Percentiles rank a stretch among this genome's conserved stretches.
These are phyloP conservation scores for Euschistus heros DNA, from an alignment of 1,140 invertebrate species.

Conservation along the genomic window DNA sequence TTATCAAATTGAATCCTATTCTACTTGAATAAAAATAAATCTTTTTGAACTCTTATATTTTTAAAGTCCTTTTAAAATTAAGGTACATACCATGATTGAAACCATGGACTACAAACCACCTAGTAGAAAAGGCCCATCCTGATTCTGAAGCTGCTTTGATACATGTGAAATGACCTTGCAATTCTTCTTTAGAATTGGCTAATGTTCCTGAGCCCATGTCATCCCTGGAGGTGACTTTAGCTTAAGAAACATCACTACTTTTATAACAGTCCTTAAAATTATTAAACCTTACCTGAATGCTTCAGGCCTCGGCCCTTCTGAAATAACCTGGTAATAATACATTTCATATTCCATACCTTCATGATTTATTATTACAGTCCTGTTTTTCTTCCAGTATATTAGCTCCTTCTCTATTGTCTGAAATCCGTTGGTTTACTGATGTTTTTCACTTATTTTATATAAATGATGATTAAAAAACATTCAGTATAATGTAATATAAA, in stretches of 20 bases:
- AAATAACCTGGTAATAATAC: constrained; percentile 59
- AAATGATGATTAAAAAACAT: no score
- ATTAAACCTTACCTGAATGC: constrained; percentile 75
- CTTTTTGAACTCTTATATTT: no score
- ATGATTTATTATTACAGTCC: constrained; percentile 51
- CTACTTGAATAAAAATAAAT: no score
- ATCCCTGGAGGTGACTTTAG: constrained; percentile 53
- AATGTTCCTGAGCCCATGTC: constrained; percentile 61
- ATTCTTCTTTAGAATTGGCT: neutral
- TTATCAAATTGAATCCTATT: no score
- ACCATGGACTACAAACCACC: constrained; percentile 73
- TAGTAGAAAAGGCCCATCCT: constrained; percentile 88
- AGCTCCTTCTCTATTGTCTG: constrained; percentile 69
- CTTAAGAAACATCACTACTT: constrained; percentile 25
- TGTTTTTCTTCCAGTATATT: constrained; percentile 64
- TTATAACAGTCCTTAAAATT: no score
- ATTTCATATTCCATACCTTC: constrained; percentile 52
- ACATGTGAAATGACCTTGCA: constrained; percentile 37
- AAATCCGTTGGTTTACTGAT: constrained; percentile 31
- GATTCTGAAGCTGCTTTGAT: constrained; percentile 80
- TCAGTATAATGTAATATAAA: no score
- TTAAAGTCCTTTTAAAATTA: no score
- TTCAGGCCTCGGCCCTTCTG: constrained; percentile 71
- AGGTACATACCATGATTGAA: constrained; percentile 59
- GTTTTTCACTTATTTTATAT: no score